phyloP scores from a whole-genome alignment of 2,888 invertebrate genomes.

The Actias luna region DNA sequence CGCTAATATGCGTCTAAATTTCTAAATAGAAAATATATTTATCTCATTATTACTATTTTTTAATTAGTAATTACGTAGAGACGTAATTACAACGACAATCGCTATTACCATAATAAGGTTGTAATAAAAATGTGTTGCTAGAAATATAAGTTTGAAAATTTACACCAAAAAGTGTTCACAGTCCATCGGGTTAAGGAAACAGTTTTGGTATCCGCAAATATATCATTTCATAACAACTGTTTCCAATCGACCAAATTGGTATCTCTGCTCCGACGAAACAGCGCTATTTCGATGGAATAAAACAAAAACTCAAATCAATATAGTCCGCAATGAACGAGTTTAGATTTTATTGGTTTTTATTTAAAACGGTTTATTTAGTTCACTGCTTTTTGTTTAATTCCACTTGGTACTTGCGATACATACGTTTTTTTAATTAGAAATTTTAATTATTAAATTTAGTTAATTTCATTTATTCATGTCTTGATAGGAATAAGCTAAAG shows the following conservation, averaged over 20 bases:
- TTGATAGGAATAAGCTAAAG: no score
- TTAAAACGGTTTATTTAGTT: constrained; percentile 4
- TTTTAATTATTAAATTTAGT: neutral
- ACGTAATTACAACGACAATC: no score
- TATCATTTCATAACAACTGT: neutral
- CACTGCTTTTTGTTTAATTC: neutral
- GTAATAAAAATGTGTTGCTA: no score
- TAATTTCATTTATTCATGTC: no score
- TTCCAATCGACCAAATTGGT: neutral
- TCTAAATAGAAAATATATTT: no score
- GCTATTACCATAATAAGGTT: no score
- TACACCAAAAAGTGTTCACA: neutral
- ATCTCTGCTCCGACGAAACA: neutral
- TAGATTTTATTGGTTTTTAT: constrained; percentile 11
- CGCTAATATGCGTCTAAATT: no score
- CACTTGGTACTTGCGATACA: neutral
- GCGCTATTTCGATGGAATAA: neutral
- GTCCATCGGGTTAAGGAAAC: neutral
- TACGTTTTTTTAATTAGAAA: neutral
- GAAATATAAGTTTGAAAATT: no score
- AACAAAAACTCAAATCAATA: neutral
- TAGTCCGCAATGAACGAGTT: constrained; percentile 5
- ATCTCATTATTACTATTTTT: no score
- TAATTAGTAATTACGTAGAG: no score
- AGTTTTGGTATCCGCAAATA: neutral